Evolutionary conservation across 2,888 invertebrate genomes (phyloP).

Genomic region (Nymphalis urticae): DNA sequence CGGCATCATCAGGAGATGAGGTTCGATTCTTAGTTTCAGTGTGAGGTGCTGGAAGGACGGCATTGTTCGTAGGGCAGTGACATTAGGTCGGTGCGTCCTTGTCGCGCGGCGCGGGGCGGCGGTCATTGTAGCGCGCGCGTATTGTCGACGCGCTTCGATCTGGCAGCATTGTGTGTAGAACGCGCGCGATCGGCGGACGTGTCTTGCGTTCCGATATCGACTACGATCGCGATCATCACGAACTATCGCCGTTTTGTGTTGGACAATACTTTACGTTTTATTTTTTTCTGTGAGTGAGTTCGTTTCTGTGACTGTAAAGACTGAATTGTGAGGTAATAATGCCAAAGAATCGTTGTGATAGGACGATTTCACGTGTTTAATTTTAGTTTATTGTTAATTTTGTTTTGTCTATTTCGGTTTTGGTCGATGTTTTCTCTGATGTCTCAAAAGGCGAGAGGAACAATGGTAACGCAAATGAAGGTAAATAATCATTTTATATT

Average conservation of each 20-base stretch:
- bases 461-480: slow-evolving; percentile 75
- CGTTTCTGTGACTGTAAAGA: slow-evolving; percentile 51
- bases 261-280: slow-evolving; percentile 52
- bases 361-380: slow-evolving; percentile 64
- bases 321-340: slow-evolving; percentile 54
- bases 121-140: slow-evolving; percentile 81
- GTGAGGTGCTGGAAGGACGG: slow-evolving; percentile 62
- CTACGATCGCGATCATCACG: slow-evolving; percentile 63
- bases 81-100: slow-evolving; percentile 80
- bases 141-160: slow-evolving; percentile 80
- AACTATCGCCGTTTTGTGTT: slow-evolving; percentile 56
- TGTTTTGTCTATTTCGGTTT: slow-evolving; percentile 51
- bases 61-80: slow-evolving; percentile 81
- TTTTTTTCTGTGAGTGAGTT: slow-evolving; percentile 55
- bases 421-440: slow-evolving; percentile 63
- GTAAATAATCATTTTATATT: slow-evolving; percentile 50
- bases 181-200: slow-evolving; percentile 66
- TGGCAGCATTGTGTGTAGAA: slow-evolving; percentile 78
- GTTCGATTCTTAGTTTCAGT: slow-evolving; percentile 55
- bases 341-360: slow-evolving; percentile 74
- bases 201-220: slow-evolving; percentile 54
- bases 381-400: slow-evolving; percentile 53
- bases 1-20: slow-evolving; percentile 36
- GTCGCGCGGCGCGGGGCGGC: slow-evolving; percentile 73
- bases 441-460: slow-evolving; percentile 71